These are phyloP conservation scores for Sinhomidia bicolor DNA, from an alignment of 2,888 invertebrate species.

Conservation along the genomic window DNA sequence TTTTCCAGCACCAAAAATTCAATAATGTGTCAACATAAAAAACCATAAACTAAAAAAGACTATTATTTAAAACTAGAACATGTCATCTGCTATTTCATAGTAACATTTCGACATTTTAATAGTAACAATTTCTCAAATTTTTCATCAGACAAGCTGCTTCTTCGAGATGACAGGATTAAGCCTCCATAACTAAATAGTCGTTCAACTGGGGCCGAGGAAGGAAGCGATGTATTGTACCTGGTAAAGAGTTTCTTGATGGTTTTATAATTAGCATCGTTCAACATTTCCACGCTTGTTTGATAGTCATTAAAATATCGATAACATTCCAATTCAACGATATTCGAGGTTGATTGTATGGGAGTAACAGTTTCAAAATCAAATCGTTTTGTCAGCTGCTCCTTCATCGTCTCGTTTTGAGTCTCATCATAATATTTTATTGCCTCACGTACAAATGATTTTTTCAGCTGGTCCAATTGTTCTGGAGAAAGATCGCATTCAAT, in stretches of 20 bases:
- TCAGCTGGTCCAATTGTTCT: not conserved
- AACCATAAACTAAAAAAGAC: too few relatives aligned
- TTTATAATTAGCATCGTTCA: not conserved
- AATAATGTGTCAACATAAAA: too few relatives aligned
- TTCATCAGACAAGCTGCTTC: not conserved
- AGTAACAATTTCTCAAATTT: not conserved
- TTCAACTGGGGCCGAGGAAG: conserved; percentile 40
- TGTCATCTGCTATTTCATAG: too few relatives aligned
- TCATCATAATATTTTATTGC: not conserved
- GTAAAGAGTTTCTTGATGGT: not conserved
- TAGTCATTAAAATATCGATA: not conserved
- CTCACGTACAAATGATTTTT: not conserved
- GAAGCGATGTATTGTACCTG: conserved; percentile 8
- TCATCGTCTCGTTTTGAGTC: not conserved
- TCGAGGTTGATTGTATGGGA: too few relatives aligned
- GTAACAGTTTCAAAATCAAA: not conserved
- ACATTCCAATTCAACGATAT: not conserved
- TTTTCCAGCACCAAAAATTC: too few relatives aligned
- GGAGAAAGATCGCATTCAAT: not conserved
- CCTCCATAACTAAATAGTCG: conserved; percentile 40
- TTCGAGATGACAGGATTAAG: not conserved
- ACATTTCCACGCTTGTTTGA: not conserved
- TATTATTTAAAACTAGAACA: too few relatives aligned
- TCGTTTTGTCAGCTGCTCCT: not conserved
- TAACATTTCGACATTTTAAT: too few relatives aligned